Conservation (phyloP, 2,113 vertebrate genomes). For the Cottus gobio region DNA sequence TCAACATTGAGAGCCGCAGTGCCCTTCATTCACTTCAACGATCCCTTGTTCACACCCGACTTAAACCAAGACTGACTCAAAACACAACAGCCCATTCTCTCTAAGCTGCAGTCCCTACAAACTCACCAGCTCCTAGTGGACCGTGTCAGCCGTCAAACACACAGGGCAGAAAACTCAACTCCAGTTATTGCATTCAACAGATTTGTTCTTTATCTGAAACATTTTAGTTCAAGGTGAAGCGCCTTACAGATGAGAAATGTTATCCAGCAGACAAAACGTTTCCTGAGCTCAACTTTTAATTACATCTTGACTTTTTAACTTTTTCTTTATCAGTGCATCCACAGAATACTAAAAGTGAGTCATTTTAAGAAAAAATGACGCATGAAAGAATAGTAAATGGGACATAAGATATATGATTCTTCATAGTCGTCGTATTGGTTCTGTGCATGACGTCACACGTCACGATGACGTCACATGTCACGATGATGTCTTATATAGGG, state of each 20-base stretch:
- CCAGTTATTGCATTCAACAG: conserved; percentile 12
- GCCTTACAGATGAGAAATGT: not conserved
- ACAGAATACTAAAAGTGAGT: not conserved
- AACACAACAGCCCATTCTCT: conserved; percentile 55
- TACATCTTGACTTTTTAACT: not conserved
- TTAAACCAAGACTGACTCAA: conserved; percentile 57
- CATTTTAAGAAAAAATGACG: not conserved
- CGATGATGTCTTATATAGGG: too few species aligned
- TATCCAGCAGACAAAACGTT: not conserved
- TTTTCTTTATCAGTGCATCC: not conserved
- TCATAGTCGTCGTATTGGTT: not conserved
- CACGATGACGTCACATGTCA: too few species aligned
- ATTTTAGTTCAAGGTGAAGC: conserved; percentile 23
- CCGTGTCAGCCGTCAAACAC: conserved; percentile 26
- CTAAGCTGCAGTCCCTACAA: conserved; percentile 58
- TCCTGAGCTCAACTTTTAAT: conserved; percentile 10
- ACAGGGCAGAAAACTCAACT: conserved; percentile 12
- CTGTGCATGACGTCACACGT: too few species aligned
- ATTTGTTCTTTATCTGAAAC: conserved; percentile 17
- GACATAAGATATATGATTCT: conserved; percentile 7
- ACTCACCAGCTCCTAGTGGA: conserved; percentile 42
- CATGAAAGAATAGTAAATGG: conserved; percentile 16
- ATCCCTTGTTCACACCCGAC: conserved; percentile 67
- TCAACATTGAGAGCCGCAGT: conserved; percentile 44
- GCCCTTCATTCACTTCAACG: conserved; percentile 63